Percentiles rank a stretch among this genome's conserved stretches.
These are phyloP conservation scores for Blastomussa wellsi DNA, from an alignment of 92 coral and sea anemone species.

Conservation along the genomic window DNA sequence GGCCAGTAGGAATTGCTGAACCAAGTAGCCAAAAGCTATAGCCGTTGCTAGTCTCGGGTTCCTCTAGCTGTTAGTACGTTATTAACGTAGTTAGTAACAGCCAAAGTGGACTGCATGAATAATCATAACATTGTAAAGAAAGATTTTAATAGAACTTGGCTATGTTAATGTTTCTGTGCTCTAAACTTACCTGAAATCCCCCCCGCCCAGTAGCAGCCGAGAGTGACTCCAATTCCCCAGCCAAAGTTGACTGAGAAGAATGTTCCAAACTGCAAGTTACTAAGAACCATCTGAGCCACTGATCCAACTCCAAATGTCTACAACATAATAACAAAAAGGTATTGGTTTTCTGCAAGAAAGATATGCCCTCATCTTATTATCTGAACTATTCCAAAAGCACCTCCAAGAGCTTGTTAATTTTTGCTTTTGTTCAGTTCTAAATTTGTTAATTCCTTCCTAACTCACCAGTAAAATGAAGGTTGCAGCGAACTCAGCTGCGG, in stretches of 20 bases:
- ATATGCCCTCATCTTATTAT: not conserved
- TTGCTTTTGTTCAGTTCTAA: too few species aligned
- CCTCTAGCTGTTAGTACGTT: too few species aligned
- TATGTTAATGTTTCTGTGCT: not conserved
- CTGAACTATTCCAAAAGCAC: not conserved
- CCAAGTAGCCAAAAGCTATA: too few species aligned
- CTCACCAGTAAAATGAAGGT: slow-evolving; percentile 84
- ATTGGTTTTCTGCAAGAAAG: not conserved
- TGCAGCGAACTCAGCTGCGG: slow-evolving; percentile 73
- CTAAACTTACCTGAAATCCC: slow-evolving; percentile 62
- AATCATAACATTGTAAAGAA: not conserved
- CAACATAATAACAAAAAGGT: not conserved
- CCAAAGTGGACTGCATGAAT: too few species aligned
- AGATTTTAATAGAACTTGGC: not conserved
- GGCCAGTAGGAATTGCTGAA: too few species aligned
- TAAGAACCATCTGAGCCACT: slow-evolving; percentile 71
- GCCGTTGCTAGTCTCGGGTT: too few species aligned
- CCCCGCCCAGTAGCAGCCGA: slow-evolving; percentile 74
- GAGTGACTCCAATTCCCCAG: slow-evolving; percentile 68
- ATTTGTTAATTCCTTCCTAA: too few species aligned
- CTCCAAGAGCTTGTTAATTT: too few species aligned
- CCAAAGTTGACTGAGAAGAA: slow-evolving; percentile 70
- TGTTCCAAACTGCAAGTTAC: slow-evolving; percentile 48
- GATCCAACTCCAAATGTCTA: slow-evolving; percentile 67
- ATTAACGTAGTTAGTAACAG: too few species aligned